Percentiles rank a stretch among this genome's conserved stretches.
phyloP scores from a whole-genome alignment of 2,888 invertebrate genomes.

The Drosophila kambysellisi region DNA sequence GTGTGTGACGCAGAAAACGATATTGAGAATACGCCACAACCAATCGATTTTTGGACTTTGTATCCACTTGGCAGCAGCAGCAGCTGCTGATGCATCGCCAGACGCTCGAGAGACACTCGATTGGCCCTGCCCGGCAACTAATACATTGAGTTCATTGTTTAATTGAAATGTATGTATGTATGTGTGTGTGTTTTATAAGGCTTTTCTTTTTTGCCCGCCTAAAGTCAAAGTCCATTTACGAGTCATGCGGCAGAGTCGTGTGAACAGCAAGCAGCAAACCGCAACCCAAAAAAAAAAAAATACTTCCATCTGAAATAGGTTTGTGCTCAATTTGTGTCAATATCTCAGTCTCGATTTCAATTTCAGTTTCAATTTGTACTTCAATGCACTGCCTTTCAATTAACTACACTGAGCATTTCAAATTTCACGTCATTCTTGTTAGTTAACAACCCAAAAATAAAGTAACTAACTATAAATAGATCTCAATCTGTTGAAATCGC shows the following conservation, averaged over 20 bases:
- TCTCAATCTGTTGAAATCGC: constrained; percentile 6
- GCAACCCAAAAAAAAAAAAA: constrained; percentile 23
- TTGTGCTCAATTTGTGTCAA: constrained; percentile 54
- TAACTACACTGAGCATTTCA: constrained; percentile 19
- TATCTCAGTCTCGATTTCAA: constrained; percentile 24
- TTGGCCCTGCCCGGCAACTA: constrained; percentile 26
- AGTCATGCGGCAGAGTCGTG: constrained; percentile 73
- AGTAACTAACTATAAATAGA: constrained; percentile 15
- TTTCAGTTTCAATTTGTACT: constrained; percentile 43
- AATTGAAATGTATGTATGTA: constrained; percentile 16
- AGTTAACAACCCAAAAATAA: constrained; percentile 21
- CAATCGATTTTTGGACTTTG: constrained; percentile 50
- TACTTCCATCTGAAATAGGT: constrained; percentile 28
- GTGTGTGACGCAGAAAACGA: constrained; percentile 47
- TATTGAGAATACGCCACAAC: constrained; percentile 45
- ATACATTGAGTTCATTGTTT: constrained; percentile 38
- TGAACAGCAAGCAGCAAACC: constrained; percentile 41
- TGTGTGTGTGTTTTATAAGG: constrained; percentile 2
- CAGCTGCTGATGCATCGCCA: constrained; percentile 26
- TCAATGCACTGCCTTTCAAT: constrained; percentile 58
- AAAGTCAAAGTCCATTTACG: constrained; percentile 72
- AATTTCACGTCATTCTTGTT: neutral
- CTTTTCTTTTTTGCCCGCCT: constrained; percentile 26
- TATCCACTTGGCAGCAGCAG: constrained; percentile 29
- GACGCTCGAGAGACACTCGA: constrained; percentile 33